A percentile compares a stretch with the other conserved stretches of the same genome.
Conservation (phyloP, 2,888 invertebrate species). For the Netelia melanura region DNA sequence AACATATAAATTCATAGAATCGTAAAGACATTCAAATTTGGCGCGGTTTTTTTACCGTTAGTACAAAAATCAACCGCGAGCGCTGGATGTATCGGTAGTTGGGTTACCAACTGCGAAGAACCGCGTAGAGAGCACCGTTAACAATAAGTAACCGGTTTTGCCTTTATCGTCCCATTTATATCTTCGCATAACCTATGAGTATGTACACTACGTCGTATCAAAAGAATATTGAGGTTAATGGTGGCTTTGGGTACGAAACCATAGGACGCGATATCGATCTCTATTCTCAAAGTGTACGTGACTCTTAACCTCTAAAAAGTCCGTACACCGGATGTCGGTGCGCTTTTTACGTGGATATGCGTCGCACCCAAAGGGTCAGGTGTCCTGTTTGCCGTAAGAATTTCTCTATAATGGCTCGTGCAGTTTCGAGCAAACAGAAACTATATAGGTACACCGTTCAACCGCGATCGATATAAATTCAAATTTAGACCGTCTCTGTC, state of each 20-base stretch:
- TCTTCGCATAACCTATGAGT: background rate
- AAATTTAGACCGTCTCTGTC: constrained; percentile 20
- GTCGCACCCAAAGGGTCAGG: background rate
- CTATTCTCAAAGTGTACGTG: background rate
- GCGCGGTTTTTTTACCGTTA: too few species aligned
- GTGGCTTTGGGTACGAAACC: background rate
- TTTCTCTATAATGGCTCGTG: constrained; percentile 8
- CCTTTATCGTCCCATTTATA: background rate
- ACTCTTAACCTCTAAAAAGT: background rate
- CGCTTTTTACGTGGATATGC: background rate
- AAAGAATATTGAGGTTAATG: background rate
- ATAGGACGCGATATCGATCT: background rate
- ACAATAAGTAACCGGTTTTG: too few species aligned
- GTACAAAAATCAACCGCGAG: too few species aligned
- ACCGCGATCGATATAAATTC: constrained; percentile 36
- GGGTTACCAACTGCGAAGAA: too few species aligned
- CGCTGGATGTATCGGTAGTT: too few species aligned
- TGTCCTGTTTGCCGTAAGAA: constrained; percentile 31
- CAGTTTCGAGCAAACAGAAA: background rate
- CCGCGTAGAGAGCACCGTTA: too few species aligned
- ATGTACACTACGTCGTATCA: background rate
- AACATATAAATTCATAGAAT: too few species aligned
- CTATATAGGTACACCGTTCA: background rate
- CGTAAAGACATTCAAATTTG: too few species aligned
- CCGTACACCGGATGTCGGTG: too few species aligned